Conservation (phyloP, 2,888 invertebrate genomes). For the Metopia argyrocephala region DNA sequence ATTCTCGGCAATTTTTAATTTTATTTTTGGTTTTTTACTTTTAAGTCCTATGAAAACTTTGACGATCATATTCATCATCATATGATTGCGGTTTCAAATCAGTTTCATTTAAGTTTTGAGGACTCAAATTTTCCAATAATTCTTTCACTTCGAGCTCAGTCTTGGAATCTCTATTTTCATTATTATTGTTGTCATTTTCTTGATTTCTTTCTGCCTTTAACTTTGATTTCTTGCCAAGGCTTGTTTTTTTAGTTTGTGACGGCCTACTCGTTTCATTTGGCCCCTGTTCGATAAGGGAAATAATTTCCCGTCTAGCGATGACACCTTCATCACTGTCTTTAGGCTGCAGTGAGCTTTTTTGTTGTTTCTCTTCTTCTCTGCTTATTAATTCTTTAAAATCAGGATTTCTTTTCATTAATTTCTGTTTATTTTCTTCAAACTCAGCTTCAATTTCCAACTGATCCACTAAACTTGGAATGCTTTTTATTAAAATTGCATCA, state of each 20-base stretch:
- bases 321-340: not conserved
- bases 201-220: not conserved
- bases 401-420: not conserved
- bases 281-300: slow-evolving; percentile 7
- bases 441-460: slow-evolving; percentile 54
- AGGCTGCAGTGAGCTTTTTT: not conserved
- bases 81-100: too few relatives aligned
- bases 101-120: too few relatives aligned
- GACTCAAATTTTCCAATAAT: too few relatives aligned
- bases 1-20: too few relatives aligned
- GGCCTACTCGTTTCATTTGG: slow-evolving; percentile 14
- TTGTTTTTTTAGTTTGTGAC: slow-evolving; percentile 33
- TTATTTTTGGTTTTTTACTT: too few relatives aligned
- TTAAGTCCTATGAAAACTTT: not conserved
- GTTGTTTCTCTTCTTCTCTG: too few relatives aligned
- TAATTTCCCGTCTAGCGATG: not conserved
- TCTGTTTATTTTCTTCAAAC: slow-evolving; percentile 30
- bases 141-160: too few relatives aligned
- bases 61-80: not conserved
- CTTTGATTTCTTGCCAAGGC: slow-evolving; percentile 41
- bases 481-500: slow-evolving; percentile 3
- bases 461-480: slow-evolving; percentile 14
- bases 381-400: slow-evolving; percentile 16
- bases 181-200: not conserved
- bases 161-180: not conserved